Base-by-base conservation (phyloP, 2,113 vertebrate species). In the Ameiurus melas region DNA sequence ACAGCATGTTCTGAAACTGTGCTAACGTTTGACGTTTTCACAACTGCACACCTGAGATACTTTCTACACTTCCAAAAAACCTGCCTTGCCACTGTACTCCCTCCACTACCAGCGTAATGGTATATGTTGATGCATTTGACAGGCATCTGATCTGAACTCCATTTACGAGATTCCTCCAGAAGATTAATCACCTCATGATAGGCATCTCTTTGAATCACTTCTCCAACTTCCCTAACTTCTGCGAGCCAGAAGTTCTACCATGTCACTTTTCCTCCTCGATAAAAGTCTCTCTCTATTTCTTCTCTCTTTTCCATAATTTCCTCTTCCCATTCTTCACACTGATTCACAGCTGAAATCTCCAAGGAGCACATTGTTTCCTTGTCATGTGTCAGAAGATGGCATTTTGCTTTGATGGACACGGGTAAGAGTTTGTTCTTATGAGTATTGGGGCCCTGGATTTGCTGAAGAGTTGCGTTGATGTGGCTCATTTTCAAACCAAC, bases 161-260 rank as follows among this genome's bases (percentile, higher is more conserved):
- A n/a, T n/a, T n/a, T n/a, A n/a, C n/a, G n/a, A n/a, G 91, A 78
- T 0, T 94, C 89, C 0, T 86, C 86, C 58, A 97, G n/a, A 88
- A 95, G 90, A 20, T 82, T 88, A 13, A 60, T 93, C 1, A 95
- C 92, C 0, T 95, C 93, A 0, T 16, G 30, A 51, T 94, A 97
- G 0, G 95, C 94, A 89, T 96, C 95, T 0, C 96, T 94, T 82
- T 97, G 87, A 75, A 97, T 96, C n/a, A n/a, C n/a, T n/a, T n/a
- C 25, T 39, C 93, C 96, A 33, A 91, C 95, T 68, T 66, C 27
- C 53, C 90, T 92, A 55, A 90, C 92, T 6, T 97, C 96, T 55
- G 95, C 95, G 64, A 97, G n/a, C n/a, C n/a, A n/a, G 94, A 97
- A 94, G 87, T 97, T 92, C 89, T 95, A 87, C 96, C 96, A 97